Evolutionary conservation across 64 coral and sea anemone species (phyloP).

Genomic region (Pocillopora verrucosa): DNA sequence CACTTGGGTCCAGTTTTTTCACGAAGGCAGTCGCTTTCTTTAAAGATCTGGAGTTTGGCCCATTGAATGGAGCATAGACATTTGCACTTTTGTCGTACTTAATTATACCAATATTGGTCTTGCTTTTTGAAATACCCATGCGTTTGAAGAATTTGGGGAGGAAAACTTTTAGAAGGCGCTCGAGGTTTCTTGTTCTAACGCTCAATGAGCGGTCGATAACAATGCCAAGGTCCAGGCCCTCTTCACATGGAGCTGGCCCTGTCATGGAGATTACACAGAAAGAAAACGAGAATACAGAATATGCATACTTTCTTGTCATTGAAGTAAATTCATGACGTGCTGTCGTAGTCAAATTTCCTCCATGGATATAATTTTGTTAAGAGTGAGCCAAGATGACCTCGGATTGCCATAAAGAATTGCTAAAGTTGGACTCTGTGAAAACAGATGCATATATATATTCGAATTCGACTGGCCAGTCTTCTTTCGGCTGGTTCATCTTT

Average conservation of each 20-base stretch:
- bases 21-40: neutral
- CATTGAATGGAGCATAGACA: neutral
- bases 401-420: too few species aligned
- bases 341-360: too few species aligned
- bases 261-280: neutral
- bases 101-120: neutral
- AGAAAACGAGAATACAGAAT: neutral
- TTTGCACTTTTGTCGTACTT: neutral
- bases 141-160: neutral
- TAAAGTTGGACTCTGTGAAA: too few species aligned
- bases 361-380: neutral
- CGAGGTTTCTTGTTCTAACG: neutral
- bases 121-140: neutral
- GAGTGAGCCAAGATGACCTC: too few species aligned
- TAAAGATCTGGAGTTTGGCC: neutral
- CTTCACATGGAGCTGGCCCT: neutral
- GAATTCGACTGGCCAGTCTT: too few species aligned
- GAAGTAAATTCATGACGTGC: too few species aligned
- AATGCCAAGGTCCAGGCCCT: conserved; percentile 27
- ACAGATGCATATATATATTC: too few species aligned
- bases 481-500: too few species aligned
- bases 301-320: neutral
- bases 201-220: neutral
- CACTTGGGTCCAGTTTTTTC: neutral
- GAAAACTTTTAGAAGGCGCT: conserved; percentile 3